These are phyloP conservation scores for Columba livia DNA, from an alignment of 2,113 vertebrate genomes.

Conservation along the genomic window DNA sequence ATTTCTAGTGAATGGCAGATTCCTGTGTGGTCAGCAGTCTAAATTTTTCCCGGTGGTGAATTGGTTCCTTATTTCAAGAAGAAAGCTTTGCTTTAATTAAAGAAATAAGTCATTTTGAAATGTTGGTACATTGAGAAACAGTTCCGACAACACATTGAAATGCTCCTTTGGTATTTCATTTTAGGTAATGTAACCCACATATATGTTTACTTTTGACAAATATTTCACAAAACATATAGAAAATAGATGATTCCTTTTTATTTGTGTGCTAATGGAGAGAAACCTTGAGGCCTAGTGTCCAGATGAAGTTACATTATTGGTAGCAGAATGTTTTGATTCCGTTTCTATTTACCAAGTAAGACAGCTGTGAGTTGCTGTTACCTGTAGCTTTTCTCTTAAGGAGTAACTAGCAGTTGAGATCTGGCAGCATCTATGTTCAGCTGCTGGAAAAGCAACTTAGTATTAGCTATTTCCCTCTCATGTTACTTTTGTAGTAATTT, in stretches of 20 bases:
- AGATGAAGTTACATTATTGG: neutral
- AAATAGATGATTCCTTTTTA: neutral
- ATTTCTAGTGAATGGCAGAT: neutral
- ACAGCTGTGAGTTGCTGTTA: neutral
- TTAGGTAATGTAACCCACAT: neutral
- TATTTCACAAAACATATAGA: neutral
- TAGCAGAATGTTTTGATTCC: neutral
- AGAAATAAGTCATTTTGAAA: neutral
- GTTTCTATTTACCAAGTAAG: neutral
- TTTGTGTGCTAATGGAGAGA: neutral
- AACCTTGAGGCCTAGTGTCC: neutral
- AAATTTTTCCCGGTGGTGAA: neutral
- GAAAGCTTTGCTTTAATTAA: neutral
- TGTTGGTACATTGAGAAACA: neutral
- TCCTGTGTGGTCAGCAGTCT: neutral
- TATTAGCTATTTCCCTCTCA: neutral
- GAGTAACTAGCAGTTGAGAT: neutral
- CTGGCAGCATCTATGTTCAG: neutral
- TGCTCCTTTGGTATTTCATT: neutral
- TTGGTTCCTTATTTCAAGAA: neutral
- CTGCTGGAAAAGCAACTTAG: neutral
- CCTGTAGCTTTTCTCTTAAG: neutral
- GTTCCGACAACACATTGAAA: neutral
- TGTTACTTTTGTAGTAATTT: neutral
- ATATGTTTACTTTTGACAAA: neutral